Conservation (phyloP, 2,888 invertebrate species). For the Galeopsomyia nigrocyanea region DNA sequence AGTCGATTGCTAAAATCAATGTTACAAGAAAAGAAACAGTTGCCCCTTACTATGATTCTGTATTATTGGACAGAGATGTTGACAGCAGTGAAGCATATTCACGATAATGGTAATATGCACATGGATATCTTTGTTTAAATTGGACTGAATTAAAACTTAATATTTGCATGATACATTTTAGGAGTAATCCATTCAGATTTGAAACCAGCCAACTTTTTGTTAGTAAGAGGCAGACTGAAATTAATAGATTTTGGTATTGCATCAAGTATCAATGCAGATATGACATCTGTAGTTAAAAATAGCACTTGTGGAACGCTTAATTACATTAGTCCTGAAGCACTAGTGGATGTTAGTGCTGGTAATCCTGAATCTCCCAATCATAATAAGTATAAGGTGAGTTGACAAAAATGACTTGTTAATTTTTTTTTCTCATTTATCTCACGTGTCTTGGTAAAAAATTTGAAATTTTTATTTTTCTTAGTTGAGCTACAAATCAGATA, state of each 20-base stretch:
- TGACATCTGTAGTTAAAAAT: slow-evolving; percentile 89
- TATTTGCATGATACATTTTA: slow-evolving; percentile 59
- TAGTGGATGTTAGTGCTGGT: slow-evolving; percentile 74
- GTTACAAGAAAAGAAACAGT: slow-evolving; percentile 64
- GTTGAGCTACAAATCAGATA: slow-evolving; percentile 93
- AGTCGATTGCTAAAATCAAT: slow-evolving; percentile 79
- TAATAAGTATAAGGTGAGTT: slow-evolving; percentile 57
- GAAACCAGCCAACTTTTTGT: slow-evolving; percentile 96
- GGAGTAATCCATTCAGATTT: slow-evolving; percentile 97
- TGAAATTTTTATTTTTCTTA: slow-evolving; percentile 64
- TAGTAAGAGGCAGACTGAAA: slow-evolving; percentile 88
- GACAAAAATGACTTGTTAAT: neutral
- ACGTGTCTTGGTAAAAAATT: slow-evolving; percentile 6
- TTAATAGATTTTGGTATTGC: slow-evolving; percentile 98
- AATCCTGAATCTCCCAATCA: slow-evolving; percentile 64
- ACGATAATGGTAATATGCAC: slow-evolving; percentile 79
- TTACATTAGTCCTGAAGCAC: slow-evolving; percentile 96
- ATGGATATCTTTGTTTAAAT: too few relatives aligned
- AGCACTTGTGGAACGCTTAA: slow-evolving; percentile 90
- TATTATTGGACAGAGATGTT: slow-evolving; percentile 97
- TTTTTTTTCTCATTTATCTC: neutral
- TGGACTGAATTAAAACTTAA: slow-evolving; percentile 46
- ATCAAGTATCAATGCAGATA: slow-evolving; percentile 86
- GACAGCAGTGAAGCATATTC: slow-evolving; percentile 90
- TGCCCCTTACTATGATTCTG: slow-evolving; percentile 83